Evolutionary conservation across 1,140 invertebrate species (phyloP), one percentile per base, ranked within the genome.

Genomic region (Adoxophyes honmai): DNA sequence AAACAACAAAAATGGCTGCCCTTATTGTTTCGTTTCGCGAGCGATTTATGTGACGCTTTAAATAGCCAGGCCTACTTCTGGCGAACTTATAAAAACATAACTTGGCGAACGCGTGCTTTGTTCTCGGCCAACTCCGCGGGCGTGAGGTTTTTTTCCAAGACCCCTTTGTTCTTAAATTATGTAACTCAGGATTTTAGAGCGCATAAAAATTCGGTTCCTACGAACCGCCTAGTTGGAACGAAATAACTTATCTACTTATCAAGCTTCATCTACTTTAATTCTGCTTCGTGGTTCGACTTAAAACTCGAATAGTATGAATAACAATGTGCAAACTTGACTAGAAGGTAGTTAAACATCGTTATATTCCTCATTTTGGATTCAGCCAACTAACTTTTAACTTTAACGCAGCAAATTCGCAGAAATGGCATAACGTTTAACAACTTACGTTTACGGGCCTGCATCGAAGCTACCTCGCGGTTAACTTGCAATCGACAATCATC

Each of bases 161-260:
- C 67, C 77, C 73, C 78, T 82, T 81, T 78, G 76, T 82, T 79
- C 66, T 75, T 83, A 79, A 82, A 80, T 85, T 81, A 81, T 78
- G 73, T 81, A 81, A 78, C 73, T 60, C 64, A 55, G 69, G 68
- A 73, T 75, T 73, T 73, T 62, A 55, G 60, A 63, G 59, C 53
- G 35, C 44, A 73, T 59, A 80, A 75, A 73, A 75, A 79, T 70
- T 66, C 44, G 10, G 63, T 55, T 48, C 21, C 52, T 44, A 55
- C 7, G 64, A 68, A 6, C 21, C 21, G 21, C 21, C 21, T 28
- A 28, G 21, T 28, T 28, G 6, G 21, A 28, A 28, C 21, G 21
- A 28, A 28, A 28, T 28, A 28, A 28, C 2, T 28, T 28, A 28
- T 28, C 21, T 28, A 28, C n/a, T n/a, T n/a, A n/a, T 28, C 6